Evolutionary conservation across 2,113 vertebrate genomes (phyloP), one percentile per base, ranked within the genome.

Genomic region (Colaptes auratus): DNA sequence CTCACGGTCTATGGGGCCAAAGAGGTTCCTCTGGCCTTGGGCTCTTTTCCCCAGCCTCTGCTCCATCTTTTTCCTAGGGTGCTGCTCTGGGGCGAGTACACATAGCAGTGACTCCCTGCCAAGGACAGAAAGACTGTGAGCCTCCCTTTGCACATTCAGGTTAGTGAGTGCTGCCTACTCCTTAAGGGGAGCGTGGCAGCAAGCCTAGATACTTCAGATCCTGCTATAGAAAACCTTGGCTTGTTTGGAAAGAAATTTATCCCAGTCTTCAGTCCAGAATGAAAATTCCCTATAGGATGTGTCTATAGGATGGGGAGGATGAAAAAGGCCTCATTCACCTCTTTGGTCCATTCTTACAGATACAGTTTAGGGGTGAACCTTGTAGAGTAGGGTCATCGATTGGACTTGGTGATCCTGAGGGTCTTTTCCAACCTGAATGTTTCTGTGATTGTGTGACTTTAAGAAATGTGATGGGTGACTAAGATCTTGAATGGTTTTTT

Each of bases 1-100:
- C 92, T 97, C 79, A 17, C 98, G 98, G 96, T 98, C 98, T 28
- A 97, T 92, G 0, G 98, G 97, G 31, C 98, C 98, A 1, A 98
- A 98, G 48, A 98, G 97, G 77, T 97, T 98, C 91, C 98, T 96
- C 60, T 79, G 81, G 15, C 93, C 88, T 0, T 64, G 81, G 6
- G 33, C 36, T 3, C 21, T 24, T 42, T 75, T 94, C 12, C 50
- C 63, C 1, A 4, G 53, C 28, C 31, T 44, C 35, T 1, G 0
- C 27, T 91, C 88, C 70, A 90, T 58, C 31, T 70, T 72, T 63
- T 64, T 56, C 25, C 52, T 42, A 33, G 3, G 5, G 44, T 14
- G 33, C 65, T 2, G 3, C 16, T 80, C 50, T 61, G 65, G 4
- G 0, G 42, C 0, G 1, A 86, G 36, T 0, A 8, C 33, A 19